Conservation (phyloP, 1,140 invertebrate genomes). For the Drosophila sturtevanti region DNA sequence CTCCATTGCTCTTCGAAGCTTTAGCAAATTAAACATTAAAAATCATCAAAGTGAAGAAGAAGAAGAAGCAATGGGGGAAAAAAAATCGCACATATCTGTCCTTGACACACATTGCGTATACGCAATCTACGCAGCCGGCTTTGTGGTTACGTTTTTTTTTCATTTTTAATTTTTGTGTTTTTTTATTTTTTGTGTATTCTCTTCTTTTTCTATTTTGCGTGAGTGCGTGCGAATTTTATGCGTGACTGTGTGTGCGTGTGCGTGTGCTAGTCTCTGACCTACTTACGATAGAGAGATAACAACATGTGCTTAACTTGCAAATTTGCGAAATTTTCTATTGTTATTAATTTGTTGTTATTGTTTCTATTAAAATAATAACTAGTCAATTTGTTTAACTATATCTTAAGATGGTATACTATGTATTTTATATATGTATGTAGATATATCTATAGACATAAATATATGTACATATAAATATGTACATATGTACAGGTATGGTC, state of each 20-base stretch:
- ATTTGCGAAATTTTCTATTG: conserved; percentile 6
- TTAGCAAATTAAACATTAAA: conserved; percentile 61
- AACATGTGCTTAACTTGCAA: conserved; percentile 6
- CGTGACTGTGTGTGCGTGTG: not conserved
- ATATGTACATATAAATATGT: conserved; percentile 51
- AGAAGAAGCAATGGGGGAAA: conserved; percentile 17
- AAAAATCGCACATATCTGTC: conserved; percentile 82
- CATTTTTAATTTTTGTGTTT: not conserved
- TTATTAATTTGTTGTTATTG: conserved; percentile 10
- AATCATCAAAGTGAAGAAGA: conserved; percentile 25
- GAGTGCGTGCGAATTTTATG: not conserved
- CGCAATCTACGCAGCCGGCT: conserved; percentile 72
- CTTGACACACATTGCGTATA: conserved; percentile 82
- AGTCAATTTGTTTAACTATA: not conserved
- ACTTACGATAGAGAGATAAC: conserved; percentile 2
- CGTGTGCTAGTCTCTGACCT: conserved; percentile 9
- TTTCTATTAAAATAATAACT: not conserved
- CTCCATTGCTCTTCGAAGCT: not conserved
- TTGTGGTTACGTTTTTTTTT: conserved; percentile 13
- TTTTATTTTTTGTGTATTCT: conserved; percentile 49
- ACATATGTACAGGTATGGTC: not conserved
- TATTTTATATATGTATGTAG: too few relatives aligned
- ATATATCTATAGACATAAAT: too few relatives aligned
- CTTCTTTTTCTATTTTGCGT: conserved; percentile 26
- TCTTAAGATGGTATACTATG: too few relatives aligned